Percentiles rank a stretch among this genome's conserved stretches.
phyloP scores from a whole-genome alignment of 2,113 vertebrate genomes.

The Montifringilla adamsi region DNA sequence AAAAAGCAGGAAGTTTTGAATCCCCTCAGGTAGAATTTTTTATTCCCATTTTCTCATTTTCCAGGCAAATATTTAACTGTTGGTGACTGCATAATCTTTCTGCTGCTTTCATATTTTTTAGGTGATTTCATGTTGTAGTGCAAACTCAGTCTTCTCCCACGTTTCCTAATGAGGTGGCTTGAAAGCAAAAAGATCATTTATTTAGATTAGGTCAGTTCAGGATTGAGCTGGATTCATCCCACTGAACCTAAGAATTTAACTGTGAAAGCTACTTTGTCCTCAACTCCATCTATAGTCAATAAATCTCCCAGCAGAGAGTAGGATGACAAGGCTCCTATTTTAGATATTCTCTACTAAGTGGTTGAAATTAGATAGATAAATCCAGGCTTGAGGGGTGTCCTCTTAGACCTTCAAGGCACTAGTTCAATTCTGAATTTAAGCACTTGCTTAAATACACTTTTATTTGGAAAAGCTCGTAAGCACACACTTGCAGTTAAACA shows the following conservation, averaged over 20 bases:
- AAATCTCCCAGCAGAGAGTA: neutral
- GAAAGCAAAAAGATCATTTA: neutral
- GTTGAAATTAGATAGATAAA: neutral
- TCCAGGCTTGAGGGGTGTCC: neutral
- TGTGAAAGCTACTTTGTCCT: neutral
- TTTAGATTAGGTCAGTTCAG: neutral
- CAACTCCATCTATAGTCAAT: neutral
- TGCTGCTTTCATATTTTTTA: neutral
- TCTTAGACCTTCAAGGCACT: neutral
- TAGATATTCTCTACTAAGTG: neutral
- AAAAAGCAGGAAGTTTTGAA: slow-evolving; percentile 1
- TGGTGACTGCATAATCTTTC: neutral
- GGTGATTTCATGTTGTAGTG: neutral
- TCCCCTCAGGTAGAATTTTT: neutral
- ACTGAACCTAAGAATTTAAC: neutral
- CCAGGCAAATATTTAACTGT: neutral
- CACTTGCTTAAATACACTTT: neutral
- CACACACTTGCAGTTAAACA: neutral
- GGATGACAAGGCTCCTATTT: neutral
- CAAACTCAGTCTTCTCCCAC: neutral
- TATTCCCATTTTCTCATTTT: neutral
- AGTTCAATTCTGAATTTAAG: neutral
- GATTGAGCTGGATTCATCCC: slow-evolving; percentile 2
- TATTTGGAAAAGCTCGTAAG: neutral
- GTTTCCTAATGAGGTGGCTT: neutral